These are phyloP conservation scores for Pangasius mekongensis DNA, from an alignment of 2,797 vertebrate species.

Conservation along the genomic window DNA sequence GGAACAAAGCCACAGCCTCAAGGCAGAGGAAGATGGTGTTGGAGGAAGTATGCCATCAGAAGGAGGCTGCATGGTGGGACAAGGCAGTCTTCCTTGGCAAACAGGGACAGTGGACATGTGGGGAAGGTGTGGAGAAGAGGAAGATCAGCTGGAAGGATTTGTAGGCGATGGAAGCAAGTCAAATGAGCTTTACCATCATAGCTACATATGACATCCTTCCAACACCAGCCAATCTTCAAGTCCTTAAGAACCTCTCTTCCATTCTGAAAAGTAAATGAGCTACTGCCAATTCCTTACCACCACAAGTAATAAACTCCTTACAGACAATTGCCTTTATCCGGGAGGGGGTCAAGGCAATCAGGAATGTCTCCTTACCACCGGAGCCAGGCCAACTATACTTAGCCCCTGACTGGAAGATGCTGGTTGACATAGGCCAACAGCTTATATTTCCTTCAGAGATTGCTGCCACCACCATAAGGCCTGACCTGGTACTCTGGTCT, in stretches of 20 bases:
- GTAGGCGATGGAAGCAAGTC: not conserved
- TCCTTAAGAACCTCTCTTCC: constrained; percentile 23
- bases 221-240: constrained; percentile 18
- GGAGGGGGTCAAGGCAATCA: constrained; percentile 10
- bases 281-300: not conserved
- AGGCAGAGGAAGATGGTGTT: no score
- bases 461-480: not conserved
- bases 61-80: not conserved
- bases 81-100: not conserved
- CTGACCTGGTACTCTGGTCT: not conserved
- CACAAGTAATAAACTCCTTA: not conserved
- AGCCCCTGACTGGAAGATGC: not conserved
- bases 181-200: not conserved
- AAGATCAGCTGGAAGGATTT: not conserved
- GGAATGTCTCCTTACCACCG: constrained; percentile 35
- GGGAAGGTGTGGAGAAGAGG: not conserved
- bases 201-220: constrained; percentile 3
- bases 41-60: not conserved
- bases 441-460: not conserved
- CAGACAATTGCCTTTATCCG: no score
- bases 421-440: not conserved
- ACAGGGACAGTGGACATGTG: no score
- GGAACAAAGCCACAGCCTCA: not conserved
- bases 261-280: no score
- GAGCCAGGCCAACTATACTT: constrained; percentile 1